A percentile compares a stretch with the other conserved stretches of the same genome.
Conservation (phyloP, 2,113 vertebrate species). For the Gymnobelideus leadbeateri region DNA sequence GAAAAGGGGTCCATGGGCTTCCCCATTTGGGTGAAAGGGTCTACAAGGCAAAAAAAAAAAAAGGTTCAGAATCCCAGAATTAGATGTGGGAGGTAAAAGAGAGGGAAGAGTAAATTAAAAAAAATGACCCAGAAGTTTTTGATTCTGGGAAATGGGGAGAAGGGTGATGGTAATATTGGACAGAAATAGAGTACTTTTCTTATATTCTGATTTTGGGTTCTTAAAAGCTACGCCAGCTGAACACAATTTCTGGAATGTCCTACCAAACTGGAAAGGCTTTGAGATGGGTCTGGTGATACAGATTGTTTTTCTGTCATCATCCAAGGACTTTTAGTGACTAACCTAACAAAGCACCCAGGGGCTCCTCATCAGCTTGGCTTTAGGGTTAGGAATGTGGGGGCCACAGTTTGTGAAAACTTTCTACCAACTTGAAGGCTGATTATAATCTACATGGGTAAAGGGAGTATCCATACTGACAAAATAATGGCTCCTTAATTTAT, state of each 20-base stretch:
- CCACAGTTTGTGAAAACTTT: background rate
- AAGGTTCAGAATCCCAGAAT: background rate
- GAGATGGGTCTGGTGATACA: background rate
- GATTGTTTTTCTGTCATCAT: background rate
- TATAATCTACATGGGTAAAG: background rate
- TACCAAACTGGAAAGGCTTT: background rate
- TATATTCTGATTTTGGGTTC: background rate
- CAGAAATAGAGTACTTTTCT: background rate
- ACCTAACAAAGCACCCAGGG: background rate
- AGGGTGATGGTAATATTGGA: background rate
- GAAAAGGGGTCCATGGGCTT: background rate
- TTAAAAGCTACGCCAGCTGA: background rate
- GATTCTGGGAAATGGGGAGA: background rate
- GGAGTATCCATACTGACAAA: background rate
- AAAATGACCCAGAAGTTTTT: background rate
- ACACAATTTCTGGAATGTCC: background rate
- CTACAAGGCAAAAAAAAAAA: background rate
- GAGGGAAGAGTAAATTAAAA: background rate
- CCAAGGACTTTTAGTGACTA: background rate
- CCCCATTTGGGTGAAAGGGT: background rate
- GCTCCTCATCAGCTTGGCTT: background rate
- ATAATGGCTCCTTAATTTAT: background rate
- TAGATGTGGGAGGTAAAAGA: background rate
- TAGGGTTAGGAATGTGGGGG: background rate
- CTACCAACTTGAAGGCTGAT: background rate